phyloP scores from a whole-genome alignment of 2,113 vertebrate species.

The Macrotis lagotis region DNA sequence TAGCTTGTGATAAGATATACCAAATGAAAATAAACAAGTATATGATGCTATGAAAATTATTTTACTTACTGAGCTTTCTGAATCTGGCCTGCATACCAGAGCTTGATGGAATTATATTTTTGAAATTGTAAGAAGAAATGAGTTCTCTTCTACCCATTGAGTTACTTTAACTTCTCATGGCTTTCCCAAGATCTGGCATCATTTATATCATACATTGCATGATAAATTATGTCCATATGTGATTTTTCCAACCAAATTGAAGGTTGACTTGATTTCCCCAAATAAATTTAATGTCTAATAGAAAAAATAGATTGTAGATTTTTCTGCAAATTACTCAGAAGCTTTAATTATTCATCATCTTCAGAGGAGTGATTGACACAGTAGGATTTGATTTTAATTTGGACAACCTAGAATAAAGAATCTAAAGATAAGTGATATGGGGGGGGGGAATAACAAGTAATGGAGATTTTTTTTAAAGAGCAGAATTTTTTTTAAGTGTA shows the following conservation, averaged over 20 bases:
- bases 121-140: slow-evolving; percentile 46
- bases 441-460: background rate
- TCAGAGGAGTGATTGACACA: background rate
- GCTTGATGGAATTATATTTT: slow-evolving; percentile 63
- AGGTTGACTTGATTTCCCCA: slow-evolving; percentile 8
- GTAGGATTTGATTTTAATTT: background rate
- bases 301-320: background rate
- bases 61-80: background rate
- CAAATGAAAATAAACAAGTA: background rate
- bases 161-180: slow-evolving; percentile 77
- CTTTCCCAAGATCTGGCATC: slow-evolving; percentile 60
- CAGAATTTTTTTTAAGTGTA: background rate
- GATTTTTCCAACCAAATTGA: background rate
- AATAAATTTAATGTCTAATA: background rate
- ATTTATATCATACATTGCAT: slow-evolving; percentile 75
- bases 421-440: background rate
- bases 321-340: background rate
- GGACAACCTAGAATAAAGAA: background rate
- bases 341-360: background rate
- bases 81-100: slow-evolving; percentile 69
- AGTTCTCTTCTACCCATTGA: slow-evolving; percentile 59
- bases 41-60: background rate
- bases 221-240: slow-evolving; percentile 48
- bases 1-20: slow-evolving; percentile 2
- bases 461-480: background rate